These are phyloP conservation scores for Metalampra italica DNA, from an alignment of 2,888 invertebrate species.

Conservation along the genomic window DNA sequence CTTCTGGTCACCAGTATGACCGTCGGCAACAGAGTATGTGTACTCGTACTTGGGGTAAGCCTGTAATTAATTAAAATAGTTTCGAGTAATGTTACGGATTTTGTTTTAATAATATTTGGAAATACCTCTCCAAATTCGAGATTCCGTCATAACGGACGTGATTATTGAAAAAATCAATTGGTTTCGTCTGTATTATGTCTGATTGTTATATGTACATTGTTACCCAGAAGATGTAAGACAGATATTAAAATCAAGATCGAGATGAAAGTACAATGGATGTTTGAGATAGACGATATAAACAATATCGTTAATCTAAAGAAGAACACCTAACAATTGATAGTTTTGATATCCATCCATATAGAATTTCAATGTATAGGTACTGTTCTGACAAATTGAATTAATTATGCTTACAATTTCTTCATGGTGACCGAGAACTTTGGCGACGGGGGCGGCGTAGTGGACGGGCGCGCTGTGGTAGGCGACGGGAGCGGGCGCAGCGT, in stretches of 20 bases:
- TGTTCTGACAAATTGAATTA: background rate
- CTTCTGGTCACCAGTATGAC: slow-evolving; percentile 78
- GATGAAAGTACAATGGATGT: slow-evolving; percentile 1
- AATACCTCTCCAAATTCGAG: too few species aligned
- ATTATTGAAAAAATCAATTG: too few species aligned
- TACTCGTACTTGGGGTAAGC: slow-evolving; percentile 71
- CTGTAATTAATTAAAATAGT: slow-evolving; percentile 25
- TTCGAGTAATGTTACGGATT: slow-evolving; percentile 15
- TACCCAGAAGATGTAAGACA: too few species aligned
- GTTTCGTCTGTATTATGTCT: too few species aligned
- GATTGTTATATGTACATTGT: too few species aligned
- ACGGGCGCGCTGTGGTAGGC: slow-evolving; percentile 23
- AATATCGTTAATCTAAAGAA: background rate
- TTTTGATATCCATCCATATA: background rate
- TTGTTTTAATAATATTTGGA: background rate
- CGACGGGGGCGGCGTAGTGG: slow-evolving; percentile 24
- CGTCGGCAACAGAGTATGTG: slow-evolving; percentile 76
- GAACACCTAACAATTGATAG: background rate
- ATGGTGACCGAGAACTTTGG: slow-evolving; percentile 32
- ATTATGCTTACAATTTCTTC: slow-evolving; percentile 7
- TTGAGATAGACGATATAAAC: background rate
- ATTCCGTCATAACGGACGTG: too few species aligned
- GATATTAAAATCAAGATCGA: background rate
- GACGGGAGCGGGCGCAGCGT: slow-evolving; percentile 18
- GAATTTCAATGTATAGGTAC: background rate